A percentile compares a stretch with the other conserved stretches of the same genome.
Evolutionary conservation across 2,797 vertebrate genomes (phyloP).

Genomic region (Darevskia nairensis): DNA sequence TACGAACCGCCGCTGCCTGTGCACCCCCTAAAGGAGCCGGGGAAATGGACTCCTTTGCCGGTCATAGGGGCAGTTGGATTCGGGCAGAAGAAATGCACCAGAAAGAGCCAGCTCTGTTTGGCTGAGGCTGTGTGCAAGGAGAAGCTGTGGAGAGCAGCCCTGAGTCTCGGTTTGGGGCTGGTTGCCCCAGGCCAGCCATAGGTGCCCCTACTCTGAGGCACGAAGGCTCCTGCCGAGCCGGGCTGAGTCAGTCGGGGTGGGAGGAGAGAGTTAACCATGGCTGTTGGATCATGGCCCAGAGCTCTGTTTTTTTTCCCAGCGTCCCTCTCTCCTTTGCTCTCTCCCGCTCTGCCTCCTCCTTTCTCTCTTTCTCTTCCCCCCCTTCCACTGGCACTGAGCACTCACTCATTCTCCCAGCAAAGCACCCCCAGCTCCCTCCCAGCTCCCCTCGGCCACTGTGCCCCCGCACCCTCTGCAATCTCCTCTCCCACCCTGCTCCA

Average conservation of each 20-base stretch:
- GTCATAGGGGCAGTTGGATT: neutral
- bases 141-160: neutral
- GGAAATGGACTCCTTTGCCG: neutral
- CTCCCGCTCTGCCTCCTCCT: neutral
- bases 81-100: neutral
- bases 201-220: neutral
- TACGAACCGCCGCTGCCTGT: neutral
- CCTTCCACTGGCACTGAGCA: neutral
- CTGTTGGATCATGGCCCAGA: slow-evolving; percentile 44
- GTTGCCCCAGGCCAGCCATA: neutral
- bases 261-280: slow-evolving; percentile 50
- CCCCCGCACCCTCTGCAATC: neutral
- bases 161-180: neutral
- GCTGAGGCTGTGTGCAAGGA: neutral
- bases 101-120: neutral
- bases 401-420: neutral
- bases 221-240: neutral
- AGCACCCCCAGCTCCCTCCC: neutral
- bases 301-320: slow-evolving; percentile 21
- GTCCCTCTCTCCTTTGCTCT: slow-evolving; percentile 37
- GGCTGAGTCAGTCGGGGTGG: slow-evolving; percentile 12
- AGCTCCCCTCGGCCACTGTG: neutral
- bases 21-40: too few species aligned
- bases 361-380: slow-evolving; percentile 16
- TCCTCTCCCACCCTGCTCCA: neutral